These are phyloP conservation scores for Sialis fuliginosa DNA, from an alignment of 2,888 invertebrate genomes.

Conservation along the genomic window DNA sequence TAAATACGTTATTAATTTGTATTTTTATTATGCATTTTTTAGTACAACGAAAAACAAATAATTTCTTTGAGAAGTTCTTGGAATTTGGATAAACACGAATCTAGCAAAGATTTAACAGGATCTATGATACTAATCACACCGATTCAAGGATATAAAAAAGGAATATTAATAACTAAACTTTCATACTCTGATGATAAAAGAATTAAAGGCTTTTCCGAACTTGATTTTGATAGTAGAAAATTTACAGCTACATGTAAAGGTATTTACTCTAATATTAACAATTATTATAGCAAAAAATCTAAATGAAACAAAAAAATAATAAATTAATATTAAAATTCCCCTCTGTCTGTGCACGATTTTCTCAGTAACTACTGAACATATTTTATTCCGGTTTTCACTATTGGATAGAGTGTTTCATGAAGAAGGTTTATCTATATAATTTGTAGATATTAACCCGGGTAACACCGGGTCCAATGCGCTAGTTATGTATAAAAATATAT, in stretches of 20 bases:
- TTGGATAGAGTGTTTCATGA: no score
- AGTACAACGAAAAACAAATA: slow-evolving; percentile 47
- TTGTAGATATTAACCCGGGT: slow-evolving; percentile 8
- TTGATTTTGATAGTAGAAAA: slow-evolving; percentile 52
- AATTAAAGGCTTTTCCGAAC: slow-evolving; percentile 47
- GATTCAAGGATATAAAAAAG: slow-evolving; percentile 48
- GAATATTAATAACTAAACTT: slow-evolving; percentile 47
- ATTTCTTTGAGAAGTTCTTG: slow-evolving; percentile 54
- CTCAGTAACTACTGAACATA: no score
- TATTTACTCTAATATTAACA: slow-evolving; percentile 13
- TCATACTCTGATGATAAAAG: slow-evolving; percentile 42
- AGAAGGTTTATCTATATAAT: no score
- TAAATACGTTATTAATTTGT: neutral
- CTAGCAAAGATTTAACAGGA: slow-evolving; percentile 46
- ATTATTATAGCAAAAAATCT: slow-evolving; percentile 2
- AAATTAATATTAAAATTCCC: no score
- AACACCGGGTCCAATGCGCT: slow-evolving; percentile 5
- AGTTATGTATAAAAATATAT: neutral
- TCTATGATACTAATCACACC: slow-evolving; percentile 47
- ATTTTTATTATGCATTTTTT: slow-evolving; percentile 16
- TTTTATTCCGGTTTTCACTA: no score
- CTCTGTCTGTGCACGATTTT: no score
- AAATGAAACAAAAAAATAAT: no score
- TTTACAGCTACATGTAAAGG: slow-evolving; percentile 47
- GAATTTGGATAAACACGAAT: slow-evolving; percentile 35